phyloP scores from a whole-genome alignment of 2,797 vertebrate species.

The Sus cebifrons region DNA sequence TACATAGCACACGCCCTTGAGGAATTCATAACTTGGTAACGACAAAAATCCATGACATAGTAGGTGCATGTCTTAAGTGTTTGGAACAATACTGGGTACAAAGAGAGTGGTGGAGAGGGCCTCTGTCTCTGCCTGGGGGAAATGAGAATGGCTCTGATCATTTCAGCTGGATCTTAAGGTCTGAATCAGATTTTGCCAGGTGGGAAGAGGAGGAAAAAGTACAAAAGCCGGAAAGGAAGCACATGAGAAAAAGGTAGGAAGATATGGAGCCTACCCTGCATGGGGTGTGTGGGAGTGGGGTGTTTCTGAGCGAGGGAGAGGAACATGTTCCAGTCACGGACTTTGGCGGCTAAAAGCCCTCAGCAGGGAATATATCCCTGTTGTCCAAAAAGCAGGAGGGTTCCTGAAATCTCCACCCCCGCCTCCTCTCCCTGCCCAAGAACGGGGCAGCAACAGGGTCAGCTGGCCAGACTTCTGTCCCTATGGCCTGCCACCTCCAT shows the following conservation, averaged over 20 bases:
- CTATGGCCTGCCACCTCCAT: constrained; percentile 29
- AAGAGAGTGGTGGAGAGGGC: not conserved
- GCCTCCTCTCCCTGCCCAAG: not conserved
- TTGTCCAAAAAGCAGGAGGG: not conserved
- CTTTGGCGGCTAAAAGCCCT: not conserved
- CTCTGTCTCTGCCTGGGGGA: not conserved
- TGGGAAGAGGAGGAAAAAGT: not conserved
- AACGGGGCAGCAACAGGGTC: not conserved
- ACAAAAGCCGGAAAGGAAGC: not conserved
- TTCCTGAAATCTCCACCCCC: not conserved
- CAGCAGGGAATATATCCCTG: not conserved
- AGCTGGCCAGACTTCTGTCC: constrained; percentile 43
- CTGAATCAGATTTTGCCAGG: not conserved
- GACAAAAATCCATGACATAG: not conserved
- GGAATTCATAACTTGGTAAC: not conserved
- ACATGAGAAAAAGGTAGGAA: not conserved
- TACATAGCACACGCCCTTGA: not conserved
- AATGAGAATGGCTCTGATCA: not conserved
- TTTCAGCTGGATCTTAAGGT: not conserved
- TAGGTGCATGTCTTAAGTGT: not conserved
- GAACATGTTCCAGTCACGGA: not conserved
- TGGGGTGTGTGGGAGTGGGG: not conserved
- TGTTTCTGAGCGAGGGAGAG: not conserved
- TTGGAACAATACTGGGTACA: not conserved
- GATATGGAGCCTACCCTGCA: no score